These are phyloP conservation scores for Cyaniris semiargus DNA, from an alignment of 2,888 invertebrate genomes.

Conservation along the genomic window DNA sequence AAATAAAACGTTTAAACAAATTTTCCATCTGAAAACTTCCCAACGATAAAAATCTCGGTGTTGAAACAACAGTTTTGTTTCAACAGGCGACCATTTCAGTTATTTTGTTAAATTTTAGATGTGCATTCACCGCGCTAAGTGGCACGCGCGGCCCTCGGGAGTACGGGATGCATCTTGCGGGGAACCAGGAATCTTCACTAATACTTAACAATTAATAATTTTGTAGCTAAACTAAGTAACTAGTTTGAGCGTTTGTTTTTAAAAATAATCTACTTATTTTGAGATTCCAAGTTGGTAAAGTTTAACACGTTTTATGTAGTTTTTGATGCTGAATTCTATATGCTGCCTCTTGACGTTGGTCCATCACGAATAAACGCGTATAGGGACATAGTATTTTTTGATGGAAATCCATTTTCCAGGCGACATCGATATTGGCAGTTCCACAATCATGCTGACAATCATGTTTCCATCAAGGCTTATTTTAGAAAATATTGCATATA, in stretches of 20 bases:
- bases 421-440: too few relatives aligned
- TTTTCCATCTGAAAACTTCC: neutral
- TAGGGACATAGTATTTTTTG: too few relatives aligned
- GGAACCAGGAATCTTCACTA: constrained; percentile 61
- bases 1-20: neutral
- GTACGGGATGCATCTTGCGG: constrained; percentile 73
- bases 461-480: too few relatives aligned
- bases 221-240: constrained; percentile 55
- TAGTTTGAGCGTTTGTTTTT: constrained; percentile 31
- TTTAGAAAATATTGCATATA: too few relatives aligned
- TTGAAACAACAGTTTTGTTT: constrained; percentile 26
- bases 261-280: neutral
- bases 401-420: too few relatives aligned
- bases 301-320: neutral
- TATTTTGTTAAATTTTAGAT: constrained; percentile 50
- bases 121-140: constrained; percentile 68
- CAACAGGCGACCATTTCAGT: constrained; percentile 39
- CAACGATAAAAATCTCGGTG: constrained; percentile 12
- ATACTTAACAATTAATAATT: constrained; percentile 70
- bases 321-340: neutral
- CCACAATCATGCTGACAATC: too few relatives aligned
- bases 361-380: too few relatives aligned
- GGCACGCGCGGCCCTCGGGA: constrained; percentile 70
- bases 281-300: neutral
- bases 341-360: too few relatives aligned